Evolutionary conservation across 2,888 invertebrate genomes (phyloP).

Genomic region (Trissonchulus latispiculum): DNA sequence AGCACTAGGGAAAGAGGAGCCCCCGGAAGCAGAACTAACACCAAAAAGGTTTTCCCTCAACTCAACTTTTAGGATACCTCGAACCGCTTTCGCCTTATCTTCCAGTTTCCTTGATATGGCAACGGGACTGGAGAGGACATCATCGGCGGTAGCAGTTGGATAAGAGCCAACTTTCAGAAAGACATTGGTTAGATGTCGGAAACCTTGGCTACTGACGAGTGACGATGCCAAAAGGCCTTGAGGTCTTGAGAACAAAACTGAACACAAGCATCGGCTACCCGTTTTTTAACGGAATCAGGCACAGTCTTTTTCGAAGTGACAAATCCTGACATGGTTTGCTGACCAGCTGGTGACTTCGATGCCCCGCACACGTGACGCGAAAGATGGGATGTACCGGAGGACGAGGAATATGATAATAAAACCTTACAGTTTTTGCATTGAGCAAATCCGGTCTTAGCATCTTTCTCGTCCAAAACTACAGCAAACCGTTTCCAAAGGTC

Average conservation of each 20-base stretch:
- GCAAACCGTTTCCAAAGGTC: neutral
- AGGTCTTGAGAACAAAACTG: too few relatives aligned
- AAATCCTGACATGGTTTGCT: too few relatives aligned
- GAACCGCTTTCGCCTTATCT: neutral
- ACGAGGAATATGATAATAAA: neutral
- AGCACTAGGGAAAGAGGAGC: neutral
- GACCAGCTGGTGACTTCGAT: too few relatives aligned
- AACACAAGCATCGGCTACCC: too few relatives aligned
- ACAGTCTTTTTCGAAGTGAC: too few relatives aligned
- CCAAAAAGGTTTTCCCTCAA: too few relatives aligned
- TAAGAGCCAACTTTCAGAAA: neutral
- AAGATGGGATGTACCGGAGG: neutral
- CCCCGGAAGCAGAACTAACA: too few relatives aligned
- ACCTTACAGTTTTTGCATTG: neutral
- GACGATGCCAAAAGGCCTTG: too few relatives aligned
- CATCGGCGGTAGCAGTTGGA: neutral
- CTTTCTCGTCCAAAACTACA: conserved; percentile 1
- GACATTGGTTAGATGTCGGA: too few relatives aligned
- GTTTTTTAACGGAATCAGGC: too few relatives aligned
- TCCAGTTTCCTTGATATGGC: neutral
- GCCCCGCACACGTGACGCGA: neutral
- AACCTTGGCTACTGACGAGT: too few relatives aligned
- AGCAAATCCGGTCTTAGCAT: neutral
- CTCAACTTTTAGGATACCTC: neutral
- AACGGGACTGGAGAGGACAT: neutral